Conservation (phyloP, 2,888 invertebrate species). For the Plusia festucae region DNA sequence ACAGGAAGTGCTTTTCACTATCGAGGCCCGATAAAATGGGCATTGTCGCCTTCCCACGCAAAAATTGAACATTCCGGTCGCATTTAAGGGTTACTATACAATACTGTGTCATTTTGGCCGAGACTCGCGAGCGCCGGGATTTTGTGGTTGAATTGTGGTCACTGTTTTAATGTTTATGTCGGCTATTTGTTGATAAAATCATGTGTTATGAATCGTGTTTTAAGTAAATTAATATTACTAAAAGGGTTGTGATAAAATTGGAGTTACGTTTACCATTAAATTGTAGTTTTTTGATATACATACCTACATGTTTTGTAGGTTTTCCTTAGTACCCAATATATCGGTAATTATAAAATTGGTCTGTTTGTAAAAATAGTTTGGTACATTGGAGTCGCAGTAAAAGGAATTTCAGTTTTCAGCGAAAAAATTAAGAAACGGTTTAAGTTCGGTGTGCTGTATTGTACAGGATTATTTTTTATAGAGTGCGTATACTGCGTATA, state of each 20-base stretch:
- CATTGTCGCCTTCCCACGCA: conserved; percentile 23
- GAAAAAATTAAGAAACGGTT: no score
- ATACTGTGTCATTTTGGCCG: conserved; percentile 28
- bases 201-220: background rate
- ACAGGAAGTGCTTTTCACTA: conserved; percentile 28
- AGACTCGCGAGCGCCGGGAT: conserved; percentile 1
- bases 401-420: no score
- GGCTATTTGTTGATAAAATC: conserved; percentile 1
- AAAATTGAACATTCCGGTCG: conserved; percentile 37
- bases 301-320: background rate
- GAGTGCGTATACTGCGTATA: no score
- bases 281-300: background rate
- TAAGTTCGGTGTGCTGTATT: no score
- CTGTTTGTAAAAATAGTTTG: no score
- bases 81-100: conserved; percentile 37
- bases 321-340: background rate
- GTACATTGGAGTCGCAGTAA: no score
- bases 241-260: background rate
- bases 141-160: conserved; percentile 24
- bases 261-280: background rate
- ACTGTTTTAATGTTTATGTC: conserved; percentile 10
- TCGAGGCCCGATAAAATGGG: conserved; percentile 19
- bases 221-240: background rate
- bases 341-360: no score
- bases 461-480: no score